A percentile compares a stretch with the other conserved stretches of the same genome.
Conservation (phyloP, 2,797 vertebrate species). For the Semotilus atromaculatus region DNA sequence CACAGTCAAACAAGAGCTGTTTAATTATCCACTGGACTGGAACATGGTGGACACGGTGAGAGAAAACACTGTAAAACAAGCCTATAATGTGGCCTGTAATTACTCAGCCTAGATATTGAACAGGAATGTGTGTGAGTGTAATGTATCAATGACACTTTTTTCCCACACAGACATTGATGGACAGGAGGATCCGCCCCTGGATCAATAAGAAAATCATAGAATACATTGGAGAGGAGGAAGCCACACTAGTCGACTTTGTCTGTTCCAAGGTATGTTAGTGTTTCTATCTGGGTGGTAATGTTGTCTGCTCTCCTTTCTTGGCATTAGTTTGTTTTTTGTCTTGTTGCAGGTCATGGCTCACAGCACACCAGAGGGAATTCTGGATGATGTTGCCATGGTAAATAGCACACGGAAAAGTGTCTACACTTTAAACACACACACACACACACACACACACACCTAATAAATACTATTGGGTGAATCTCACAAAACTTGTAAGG, state of each 20-base stretch:
- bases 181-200: constrained; percentile 95
- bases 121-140: not conserved
- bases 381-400: constrained; percentile 99
- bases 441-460: too few relatives aligned
- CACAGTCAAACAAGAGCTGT: constrained; percentile 96
- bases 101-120: not conserved
- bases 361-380: constrained; percentile 94
- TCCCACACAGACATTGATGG: constrained; percentile 89
- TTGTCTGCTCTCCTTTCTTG: not conserved
- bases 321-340: constrained; percentile 12
- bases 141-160: not conserved
- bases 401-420: constrained; percentile 65
- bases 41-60: constrained; percentile 81
- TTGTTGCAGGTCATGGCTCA: constrained; percentile 94
- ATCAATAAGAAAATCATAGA: constrained; percentile 99
- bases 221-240: constrained; percentile 98
- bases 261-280: constrained; percentile 89
- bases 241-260: constrained; percentile 96
- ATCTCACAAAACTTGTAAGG: not conserved
- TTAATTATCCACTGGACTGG: constrained; percentile 96
- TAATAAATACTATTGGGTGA: not conserved
- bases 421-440: not conserved
- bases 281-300: not conserved
- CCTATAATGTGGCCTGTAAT: not conserved
- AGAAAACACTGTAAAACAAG: not conserved